A percentile compares a stretch with the other conserved stretches of the same genome.
phyloP scores from a whole-genome alignment of 2,888 invertebrate species.

The Odontomyia ornata region DNA sequence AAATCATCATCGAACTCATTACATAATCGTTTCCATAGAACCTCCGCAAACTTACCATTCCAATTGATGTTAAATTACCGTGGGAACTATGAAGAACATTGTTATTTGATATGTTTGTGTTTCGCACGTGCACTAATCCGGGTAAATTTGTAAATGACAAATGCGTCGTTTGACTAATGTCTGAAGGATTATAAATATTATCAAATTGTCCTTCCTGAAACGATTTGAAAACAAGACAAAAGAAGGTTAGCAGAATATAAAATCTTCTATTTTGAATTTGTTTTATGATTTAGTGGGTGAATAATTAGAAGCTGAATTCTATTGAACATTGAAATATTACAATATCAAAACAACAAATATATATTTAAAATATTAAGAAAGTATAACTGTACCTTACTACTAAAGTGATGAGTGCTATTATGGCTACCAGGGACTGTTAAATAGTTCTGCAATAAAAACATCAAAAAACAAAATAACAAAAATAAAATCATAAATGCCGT shows the following conservation, averaged over 20 bases:
- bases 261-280: too few relatives aligned
- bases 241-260: too few relatives aligned
- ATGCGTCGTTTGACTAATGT: constrained; percentile 55
- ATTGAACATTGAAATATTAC: constrained; percentile 53
- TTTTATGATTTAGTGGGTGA: too few relatives aligned
- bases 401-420: constrained; percentile 81
- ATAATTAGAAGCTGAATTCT: too few relatives aligned
- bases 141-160: constrained; percentile 61
- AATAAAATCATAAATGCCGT: constrained; percentile 42
- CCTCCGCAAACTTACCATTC: constrained; percentile 45
- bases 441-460: constrained; percentile 84
- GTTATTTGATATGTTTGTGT: constrained; percentile 54
- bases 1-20: constrained; percentile 12
- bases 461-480: constrained; percentile 60
- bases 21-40: background rate
- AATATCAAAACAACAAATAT: constrained; percentile 30
- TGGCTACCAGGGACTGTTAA: constrained; percentile 87
- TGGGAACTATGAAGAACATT: constrained; percentile 55
- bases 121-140: constrained; percentile 53
- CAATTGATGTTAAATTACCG: constrained; percentile 59
- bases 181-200: constrained; percentile 48
- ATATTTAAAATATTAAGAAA: constrained; percentile 63
- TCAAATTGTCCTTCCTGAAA: constrained; percentile 46
- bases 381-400: constrained; percentile 76
- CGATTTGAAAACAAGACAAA: background rate